Evolutionary conservation across 1,140 invertebrate species (phyloP).

Genomic region (Tetragonula clypearis): DNA sequence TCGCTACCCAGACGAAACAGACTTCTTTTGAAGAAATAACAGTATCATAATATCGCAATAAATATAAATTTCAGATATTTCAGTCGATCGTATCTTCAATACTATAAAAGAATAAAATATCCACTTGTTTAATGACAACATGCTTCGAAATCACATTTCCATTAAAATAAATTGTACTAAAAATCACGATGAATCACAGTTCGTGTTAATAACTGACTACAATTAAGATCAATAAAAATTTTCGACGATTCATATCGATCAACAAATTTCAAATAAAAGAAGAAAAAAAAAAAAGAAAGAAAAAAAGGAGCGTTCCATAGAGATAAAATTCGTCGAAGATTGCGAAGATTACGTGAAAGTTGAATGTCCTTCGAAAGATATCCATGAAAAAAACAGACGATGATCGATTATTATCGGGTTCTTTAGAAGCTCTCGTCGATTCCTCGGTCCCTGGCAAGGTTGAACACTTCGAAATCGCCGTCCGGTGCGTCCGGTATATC

Average conservation of each 20-base stretch:
- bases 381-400: background rate
- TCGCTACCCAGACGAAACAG: too few species aligned
- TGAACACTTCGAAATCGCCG: conserved; percentile 76
- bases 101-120: too few species aligned
- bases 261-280: background rate
- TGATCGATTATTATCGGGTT: conserved; percentile 39
- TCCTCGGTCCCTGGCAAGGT: conserved; percentile 71
- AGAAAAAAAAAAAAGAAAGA: too few species aligned
- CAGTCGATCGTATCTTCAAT: too few species aligned
- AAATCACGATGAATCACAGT: background rate
- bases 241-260: background rate
- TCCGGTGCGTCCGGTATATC: conserved; percentile 71
- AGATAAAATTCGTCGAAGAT: background rate
- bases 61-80: too few species aligned
- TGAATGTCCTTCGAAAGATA: background rate
- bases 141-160: too few species aligned
- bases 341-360: background rate
- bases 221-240: background rate
- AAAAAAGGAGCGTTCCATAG: too few species aligned
- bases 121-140: too few species aligned
- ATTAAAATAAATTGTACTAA: too few species aligned
- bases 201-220: background rate
- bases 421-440: conserved; percentile 76
- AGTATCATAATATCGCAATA: background rate
- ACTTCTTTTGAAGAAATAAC: background rate